Conservation (phyloP, 1,140 invertebrate species). For the Drosophila sucinea region DNA sequence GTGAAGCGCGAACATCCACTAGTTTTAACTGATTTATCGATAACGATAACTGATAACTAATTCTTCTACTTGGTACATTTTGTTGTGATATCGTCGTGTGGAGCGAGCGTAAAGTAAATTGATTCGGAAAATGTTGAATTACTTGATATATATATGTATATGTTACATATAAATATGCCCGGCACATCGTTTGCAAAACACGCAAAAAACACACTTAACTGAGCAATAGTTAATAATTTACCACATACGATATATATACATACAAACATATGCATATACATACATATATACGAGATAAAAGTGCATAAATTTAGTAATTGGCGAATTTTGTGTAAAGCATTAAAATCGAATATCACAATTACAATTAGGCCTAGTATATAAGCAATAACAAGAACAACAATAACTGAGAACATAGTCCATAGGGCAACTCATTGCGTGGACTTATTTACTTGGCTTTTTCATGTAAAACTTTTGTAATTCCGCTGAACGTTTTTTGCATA, state of each 20-base stretch:
- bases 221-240: constrained; percentile 72
- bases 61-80: constrained; percentile 81
- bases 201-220: constrained; percentile 71
- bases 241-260: constrained; percentile 46
- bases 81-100: constrained; percentile 80
- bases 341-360: constrained; percentile 75
- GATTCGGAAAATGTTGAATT: constrained; percentile 20
- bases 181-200: constrained; percentile 68
- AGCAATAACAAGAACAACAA: constrained; percentile 50
- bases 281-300: constrained; percentile 51
- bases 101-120: constrained; percentile 65
- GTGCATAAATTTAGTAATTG: constrained; percentile 77
- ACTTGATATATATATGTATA: constrained; percentile 1
- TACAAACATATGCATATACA: constrained; percentile 35
- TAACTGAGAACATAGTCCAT: constrained; percentile 66
- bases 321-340: constrained; percentile 77
- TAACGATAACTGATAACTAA: constrained; percentile 66
- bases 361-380: constrained; percentile 71
- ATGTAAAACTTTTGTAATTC: constrained; percentile 70
- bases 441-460: constrained; percentile 64
- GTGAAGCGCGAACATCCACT: constrained; percentile 53
- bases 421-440: constrained; percentile 58
- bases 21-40: constrained; percentile 34
- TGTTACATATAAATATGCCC: constrained; percentile 18
- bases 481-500: constrained; percentile 44